phyloP scores from a whole-genome alignment of 2,113 vertebrate species.

The Mesoclemmys tuberculata region DNA sequence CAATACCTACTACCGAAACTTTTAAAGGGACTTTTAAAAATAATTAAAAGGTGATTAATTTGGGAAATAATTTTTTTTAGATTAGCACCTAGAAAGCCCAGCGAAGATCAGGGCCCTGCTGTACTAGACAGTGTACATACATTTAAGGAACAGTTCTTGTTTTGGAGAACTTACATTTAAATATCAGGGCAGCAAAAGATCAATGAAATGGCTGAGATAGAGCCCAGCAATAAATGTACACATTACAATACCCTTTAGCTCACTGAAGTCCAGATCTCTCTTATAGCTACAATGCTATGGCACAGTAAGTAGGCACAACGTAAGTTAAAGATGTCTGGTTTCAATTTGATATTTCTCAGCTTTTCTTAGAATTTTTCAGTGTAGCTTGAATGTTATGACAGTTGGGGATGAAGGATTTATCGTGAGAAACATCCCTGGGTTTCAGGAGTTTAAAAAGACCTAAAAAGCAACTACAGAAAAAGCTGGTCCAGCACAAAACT shows the following conservation, averaged over 20 bases:
- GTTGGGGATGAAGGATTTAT: background rate
- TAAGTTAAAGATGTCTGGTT: background rate
- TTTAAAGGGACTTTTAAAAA: background rate
- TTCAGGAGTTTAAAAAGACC: background rate
- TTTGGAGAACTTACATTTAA: background rate
- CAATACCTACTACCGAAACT: background rate
- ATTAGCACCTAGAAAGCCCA: background rate
- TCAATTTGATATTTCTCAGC: accelerated
- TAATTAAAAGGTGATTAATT: background rate
- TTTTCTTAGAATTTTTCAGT: background rate
- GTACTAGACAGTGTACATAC: background rate
- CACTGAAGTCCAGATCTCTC: background rate
- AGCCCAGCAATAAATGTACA: background rate
- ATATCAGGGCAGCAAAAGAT: background rate
- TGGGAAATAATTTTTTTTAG: background rate
- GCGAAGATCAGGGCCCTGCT: background rate
- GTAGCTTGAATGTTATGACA: accelerated
- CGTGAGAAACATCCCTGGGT: accelerated
- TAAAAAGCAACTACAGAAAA: background rate
- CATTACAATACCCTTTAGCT: background rate
- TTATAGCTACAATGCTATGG: accelerated
- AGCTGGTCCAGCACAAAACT: background rate
- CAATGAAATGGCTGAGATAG: background rate
- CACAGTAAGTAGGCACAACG: background rate
- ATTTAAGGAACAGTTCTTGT: background rate